Evolutionary conservation across 2,113 vertebrate species (phyloP).

Genomic region (Amblyopsis rosae): DNA sequence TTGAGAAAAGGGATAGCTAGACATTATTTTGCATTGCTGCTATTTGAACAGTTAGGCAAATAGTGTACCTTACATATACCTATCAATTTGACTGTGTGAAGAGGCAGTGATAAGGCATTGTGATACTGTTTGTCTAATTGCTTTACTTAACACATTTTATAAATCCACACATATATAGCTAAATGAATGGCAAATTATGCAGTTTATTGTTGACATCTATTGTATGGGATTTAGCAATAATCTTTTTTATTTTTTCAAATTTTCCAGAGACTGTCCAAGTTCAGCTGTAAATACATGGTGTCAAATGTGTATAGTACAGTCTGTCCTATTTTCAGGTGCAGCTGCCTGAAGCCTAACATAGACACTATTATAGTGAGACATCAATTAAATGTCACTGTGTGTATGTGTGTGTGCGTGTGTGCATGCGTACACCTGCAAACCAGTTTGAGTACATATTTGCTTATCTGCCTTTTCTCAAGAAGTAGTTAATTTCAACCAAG

Average conservation of each 20-base stretch:
- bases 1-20: no score
- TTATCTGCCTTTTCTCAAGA: no score
- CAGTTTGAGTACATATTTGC: slow-evolving; percentile 55
- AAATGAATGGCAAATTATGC: slow-evolving; percentile 27
- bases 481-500: no score
- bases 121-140: slow-evolving; percentile 68
- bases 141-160: slow-evolving; percentile 48
- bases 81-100: slow-evolving; percentile 59
- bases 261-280: not conserved
- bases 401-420: not conserved
- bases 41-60: slow-evolving; percentile 39
- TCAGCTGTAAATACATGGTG: not conserved
- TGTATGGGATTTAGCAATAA: slow-evolving; percentile 20
- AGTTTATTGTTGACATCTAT: slow-evolving; percentile 47
- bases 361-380: slow-evolving; percentile 5
- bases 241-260: not conserved
- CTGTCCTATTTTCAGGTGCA: not conserved
- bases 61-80: slow-evolving; percentile 41
- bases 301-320: slow-evolving; percentile 8
- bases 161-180: slow-evolving; percentile 32
- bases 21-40: slow-evolving; percentile 16
- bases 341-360: not conserved
- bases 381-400: slow-evolving; percentile 27
- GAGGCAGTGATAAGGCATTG: slow-evolving; percentile 52
- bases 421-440: slow-evolving; percentile 25